A percentile compares a stretch with the other conserved stretches of the same genome.
These are phyloP conservation scores for Trinectes maculatus DNA, from an alignment of 2,113 vertebrate genomes.

Conservation along the genomic window DNA sequence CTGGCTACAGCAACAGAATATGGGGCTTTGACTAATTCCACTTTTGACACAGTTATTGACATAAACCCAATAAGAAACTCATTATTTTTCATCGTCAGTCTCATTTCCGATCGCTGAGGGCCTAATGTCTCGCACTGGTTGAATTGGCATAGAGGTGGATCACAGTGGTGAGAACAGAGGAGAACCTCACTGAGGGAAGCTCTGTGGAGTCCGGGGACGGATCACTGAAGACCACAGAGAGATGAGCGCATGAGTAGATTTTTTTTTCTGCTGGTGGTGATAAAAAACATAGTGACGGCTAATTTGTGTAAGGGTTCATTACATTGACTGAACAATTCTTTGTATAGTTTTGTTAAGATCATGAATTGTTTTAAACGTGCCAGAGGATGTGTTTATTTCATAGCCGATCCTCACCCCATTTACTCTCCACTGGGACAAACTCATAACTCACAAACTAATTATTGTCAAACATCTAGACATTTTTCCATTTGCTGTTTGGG, in stretches of 20 bases:
- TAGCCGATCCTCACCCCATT: constrained; percentile 7
- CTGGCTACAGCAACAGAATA: constrained; percentile 78
- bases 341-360: constrained; percentile 1
- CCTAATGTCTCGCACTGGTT: constrained; percentile 75
- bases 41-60: constrained; percentile 86
- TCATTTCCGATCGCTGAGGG: constrained; percentile 75
- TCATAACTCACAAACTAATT: not conserved
- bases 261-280: constrained; percentile 1
- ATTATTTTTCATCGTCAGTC: constrained; percentile 82
- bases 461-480: not conserved
- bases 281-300: not conserved
- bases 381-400: constrained; percentile 14
- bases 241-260: constrained; percentile 14
- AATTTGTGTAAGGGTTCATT: not conserved
- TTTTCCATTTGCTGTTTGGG: not conserved
- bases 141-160: constrained; percentile 70
- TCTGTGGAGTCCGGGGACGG: constrained; percentile 53
- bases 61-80: constrained; percentile 84
- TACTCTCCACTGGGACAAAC: not conserved
- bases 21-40: constrained; percentile 85
- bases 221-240: constrained; percentile 55
- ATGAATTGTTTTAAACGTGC: not conserved
- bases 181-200: constrained; percentile 48
- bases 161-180: constrained; percentile 62
- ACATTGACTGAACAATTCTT: not conserved